Evolutionary conservation across 2,888 invertebrate species (phyloP), one percentile per base, ranked within the genome.

Genomic region (Drosophila subsilvestris): DNA sequence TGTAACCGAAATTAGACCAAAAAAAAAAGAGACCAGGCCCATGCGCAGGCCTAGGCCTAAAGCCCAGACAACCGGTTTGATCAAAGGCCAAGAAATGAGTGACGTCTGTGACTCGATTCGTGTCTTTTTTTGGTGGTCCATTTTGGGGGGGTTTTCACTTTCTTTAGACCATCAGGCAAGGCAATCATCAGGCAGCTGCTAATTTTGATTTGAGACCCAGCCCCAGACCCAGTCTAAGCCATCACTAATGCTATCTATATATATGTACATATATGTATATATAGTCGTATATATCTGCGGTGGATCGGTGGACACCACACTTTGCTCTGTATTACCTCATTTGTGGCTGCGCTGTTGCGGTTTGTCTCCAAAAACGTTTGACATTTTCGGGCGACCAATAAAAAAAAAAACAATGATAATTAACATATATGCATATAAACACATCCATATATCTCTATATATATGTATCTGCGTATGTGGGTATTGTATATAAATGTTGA

Each of bases 301-400:
- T 56, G 68, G 58, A 32, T 32, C 32, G 32, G 32, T 14, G 32
- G 32, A 12, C 27, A 57, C 56, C 68, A 68, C 69, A 68, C 60
- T 60, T 59, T 67, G 53, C 63, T 62, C 59, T 57, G 68, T 84
- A 86, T 86, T 86, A 86, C 85, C 87, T 86, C 85, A 86, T 85
- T 85, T 76, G 72, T 61, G 63, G 76, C 49, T 63, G 71, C 51
- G 56, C 75, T 70, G 56, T 74, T 70, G 62, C 67, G 63, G 72
- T 63, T 67, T 49, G 68, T 68, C 68, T 68, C 61, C 79, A 82
- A 82, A 82, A 87, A 77, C 87, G 83, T 86, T 87, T 87, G 86
- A 86, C 87, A 87, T 86, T 86, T 86, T 83, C 76, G 82, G 85
- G 85, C 77, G 82, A 79, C 76, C 87, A 86, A 86, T 87, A 86